Evolutionary conservation across 2,888 invertebrate genomes (phyloP).

Genomic region (Brenthis daphne): DNA sequence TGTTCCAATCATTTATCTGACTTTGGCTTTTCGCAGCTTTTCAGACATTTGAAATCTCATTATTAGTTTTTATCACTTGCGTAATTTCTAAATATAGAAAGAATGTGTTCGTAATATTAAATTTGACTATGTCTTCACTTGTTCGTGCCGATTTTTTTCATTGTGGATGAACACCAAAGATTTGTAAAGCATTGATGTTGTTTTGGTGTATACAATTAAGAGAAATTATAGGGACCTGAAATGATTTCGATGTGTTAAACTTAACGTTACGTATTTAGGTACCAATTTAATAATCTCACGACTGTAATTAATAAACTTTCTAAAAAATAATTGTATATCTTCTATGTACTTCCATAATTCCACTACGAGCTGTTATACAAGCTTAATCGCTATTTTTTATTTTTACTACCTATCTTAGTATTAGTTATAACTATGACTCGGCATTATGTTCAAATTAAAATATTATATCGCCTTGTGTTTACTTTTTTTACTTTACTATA

Average conservation of each 20-base stretch:
- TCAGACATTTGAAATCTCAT: conserved; percentile 78
- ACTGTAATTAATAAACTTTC: conserved; percentile 63
- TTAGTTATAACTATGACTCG: conserved; percentile 61
- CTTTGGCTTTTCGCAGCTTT: conserved; percentile 76
- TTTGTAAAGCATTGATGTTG: conserved; percentile 73
- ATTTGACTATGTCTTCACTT: conserved; percentile 63
- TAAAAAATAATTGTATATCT: conserved; percentile 47
- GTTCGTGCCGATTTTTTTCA: conserved; percentile 72
- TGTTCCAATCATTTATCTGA: conserved; percentile 54
- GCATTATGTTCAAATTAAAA: conserved; percentile 46
- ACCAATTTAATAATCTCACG: conserved; percentile 80
- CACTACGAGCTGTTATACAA: conserved; percentile 57
- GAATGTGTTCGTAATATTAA: conserved; percentile 78
- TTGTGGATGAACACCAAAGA: conserved; percentile 81
- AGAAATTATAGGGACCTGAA: conserved; percentile 81
- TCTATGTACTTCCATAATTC: conserved; percentile 63
- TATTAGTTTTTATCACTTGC: conserved; percentile 70
- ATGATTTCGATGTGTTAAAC: conserved; percentile 75
- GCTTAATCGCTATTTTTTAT: conserved; percentile 61
- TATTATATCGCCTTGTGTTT: conserved; percentile 29
- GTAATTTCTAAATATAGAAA: conserved; percentile 64
- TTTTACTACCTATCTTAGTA: conserved; percentile 71
- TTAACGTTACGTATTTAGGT: conserved; percentile 76
- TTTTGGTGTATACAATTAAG: conserved; percentile 80
- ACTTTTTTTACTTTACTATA: conserved; percentile 30